Percentiles rank a stretch among this genome's conserved stretches.
These are phyloP conservation scores for Masticophis lateralis DNA, from an alignment of 2,797 vertebrate species.

Conservation along the genomic window DNA sequence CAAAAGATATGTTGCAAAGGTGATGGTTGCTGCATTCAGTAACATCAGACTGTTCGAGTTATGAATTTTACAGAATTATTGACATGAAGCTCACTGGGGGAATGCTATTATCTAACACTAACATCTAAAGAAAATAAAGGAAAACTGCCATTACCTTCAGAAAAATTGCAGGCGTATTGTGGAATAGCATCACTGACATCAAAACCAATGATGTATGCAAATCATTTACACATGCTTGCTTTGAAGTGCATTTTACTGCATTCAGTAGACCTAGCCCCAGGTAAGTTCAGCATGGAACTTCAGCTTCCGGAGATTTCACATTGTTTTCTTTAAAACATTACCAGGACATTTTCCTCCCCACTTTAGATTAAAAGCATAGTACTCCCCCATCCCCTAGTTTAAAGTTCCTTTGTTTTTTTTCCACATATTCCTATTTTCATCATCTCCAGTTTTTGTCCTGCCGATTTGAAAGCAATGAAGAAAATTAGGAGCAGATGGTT, in stretches of 20 bases:
- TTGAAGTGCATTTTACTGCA: not conserved
- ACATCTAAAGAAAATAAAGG: not conserved
- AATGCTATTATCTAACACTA: not conserved
- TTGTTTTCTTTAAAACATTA: not conserved
- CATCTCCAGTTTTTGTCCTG: constrained; percentile 30
- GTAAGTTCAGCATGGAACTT: not conserved
- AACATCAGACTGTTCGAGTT: not conserved
- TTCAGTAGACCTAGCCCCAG: not conserved
- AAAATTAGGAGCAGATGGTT: constrained; percentile 57
- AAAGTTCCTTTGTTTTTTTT: constrained; percentile 27
- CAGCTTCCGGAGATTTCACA: not conserved
- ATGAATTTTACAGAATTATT: not conserved
- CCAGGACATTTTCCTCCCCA: not conserved
- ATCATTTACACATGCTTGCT: not conserved
- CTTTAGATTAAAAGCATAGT: not conserved
- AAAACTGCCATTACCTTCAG: not conserved
- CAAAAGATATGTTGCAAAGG: not conserved
- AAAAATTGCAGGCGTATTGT: not conserved
- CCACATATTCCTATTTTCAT: not conserved
- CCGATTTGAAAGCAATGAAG: constrained; percentile 42
- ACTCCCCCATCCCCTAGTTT: not conserved
- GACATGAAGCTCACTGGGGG: not conserved
- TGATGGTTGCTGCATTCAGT: not conserved
- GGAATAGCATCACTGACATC: not conserved
- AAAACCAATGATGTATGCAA: not conserved